Evolutionary conservation across 2,113 vertebrate species (phyloP).

Genomic region (Ceyx melanurus): DNA sequence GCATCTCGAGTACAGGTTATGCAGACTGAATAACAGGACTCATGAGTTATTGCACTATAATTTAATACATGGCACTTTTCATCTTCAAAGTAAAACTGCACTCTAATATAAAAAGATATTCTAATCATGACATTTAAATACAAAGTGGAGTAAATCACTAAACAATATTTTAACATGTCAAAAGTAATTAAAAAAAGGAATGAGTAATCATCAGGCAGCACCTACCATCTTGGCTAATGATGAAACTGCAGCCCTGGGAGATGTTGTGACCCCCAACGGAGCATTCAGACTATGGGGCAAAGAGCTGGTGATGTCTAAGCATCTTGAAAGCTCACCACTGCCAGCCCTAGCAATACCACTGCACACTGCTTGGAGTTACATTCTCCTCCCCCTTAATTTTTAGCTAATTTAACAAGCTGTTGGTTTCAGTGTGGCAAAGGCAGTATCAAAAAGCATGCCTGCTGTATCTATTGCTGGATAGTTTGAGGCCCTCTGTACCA

Average conservation of each 20-base stretch:
- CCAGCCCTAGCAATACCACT: not conserved
- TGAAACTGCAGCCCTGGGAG: not conserved
- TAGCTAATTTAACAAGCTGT: not conserved
- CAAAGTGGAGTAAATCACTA: slow-evolving; percentile 9
- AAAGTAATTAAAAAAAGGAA: not conserved
- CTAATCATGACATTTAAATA: slow-evolving; percentile 28
- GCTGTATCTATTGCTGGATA: not conserved
- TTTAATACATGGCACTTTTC: not conserved
- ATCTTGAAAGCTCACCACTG: not conserved
- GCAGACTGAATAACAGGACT: not conserved
- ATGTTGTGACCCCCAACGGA: not conserved
- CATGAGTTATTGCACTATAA: not conserved
- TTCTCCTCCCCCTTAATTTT: not conserved
- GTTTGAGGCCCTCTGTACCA: not conserved
- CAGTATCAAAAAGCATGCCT: not conserved
- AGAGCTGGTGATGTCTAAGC: not conserved
- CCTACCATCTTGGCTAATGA: not conserved
- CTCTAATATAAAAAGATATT: slow-evolving; percentile 14
- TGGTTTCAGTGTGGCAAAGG: not conserved
- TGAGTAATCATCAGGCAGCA: not conserved
- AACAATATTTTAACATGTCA: not conserved
- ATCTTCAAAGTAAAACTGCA: not conserved
- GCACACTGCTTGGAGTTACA: not conserved
- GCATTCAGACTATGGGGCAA: not conserved
- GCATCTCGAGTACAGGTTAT: not conserved